A percentile compares a stretch with the other conserved stretches of the same genome.
phyloP scores from a whole-genome alignment of 2,888 invertebrate genomes.

The Andrena haemorrhoa region DNA sequence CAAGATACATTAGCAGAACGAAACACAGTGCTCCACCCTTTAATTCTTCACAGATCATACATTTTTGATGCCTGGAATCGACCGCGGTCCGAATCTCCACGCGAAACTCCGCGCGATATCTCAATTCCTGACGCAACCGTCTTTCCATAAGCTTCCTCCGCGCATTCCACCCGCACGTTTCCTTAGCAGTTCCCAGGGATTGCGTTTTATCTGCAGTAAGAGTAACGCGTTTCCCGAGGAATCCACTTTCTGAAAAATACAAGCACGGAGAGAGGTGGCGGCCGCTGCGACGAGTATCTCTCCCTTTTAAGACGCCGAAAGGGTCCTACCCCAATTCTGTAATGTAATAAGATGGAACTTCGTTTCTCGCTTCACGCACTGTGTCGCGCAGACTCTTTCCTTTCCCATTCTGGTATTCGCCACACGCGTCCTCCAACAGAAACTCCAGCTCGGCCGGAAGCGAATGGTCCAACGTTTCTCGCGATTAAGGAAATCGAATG shows the following conservation, averaged over 20 bases:
- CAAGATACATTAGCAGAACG: too few species aligned
- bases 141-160: conserved; percentile 13
- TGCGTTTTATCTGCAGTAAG: conserved; percentile 57
- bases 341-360: conserved; percentile 54
- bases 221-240: conserved; percentile 55
- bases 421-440: background rate
- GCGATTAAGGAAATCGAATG: conserved; percentile 29
- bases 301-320: conserved; percentile 50
- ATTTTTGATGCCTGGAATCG: background rate
- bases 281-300: conserved; percentile 43
- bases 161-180: conserved; percentile 22
- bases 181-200: conserved; percentile 53
- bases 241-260: conserved; percentile 55
- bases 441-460: background rate
- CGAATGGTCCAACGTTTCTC: background rate
- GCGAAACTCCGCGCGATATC: conserved; percentile 20
- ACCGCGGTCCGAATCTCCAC: conserved; percentile 24
- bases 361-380: conserved; percentile 38
- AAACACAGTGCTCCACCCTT: too few species aligned
- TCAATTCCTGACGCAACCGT: conserved; percentile 18
- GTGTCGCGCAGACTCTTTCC: background rate
- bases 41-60: background rate
- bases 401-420: background rate
- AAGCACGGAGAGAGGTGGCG: conserved; percentile 5
- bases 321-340: conserved; percentile 26